A percentile compares a stretch with the other conserved stretches of the same genome.
phyloP scores from a whole-genome alignment of 2,113 vertebrate genomes.

The Pedetes capensis region DNA sequence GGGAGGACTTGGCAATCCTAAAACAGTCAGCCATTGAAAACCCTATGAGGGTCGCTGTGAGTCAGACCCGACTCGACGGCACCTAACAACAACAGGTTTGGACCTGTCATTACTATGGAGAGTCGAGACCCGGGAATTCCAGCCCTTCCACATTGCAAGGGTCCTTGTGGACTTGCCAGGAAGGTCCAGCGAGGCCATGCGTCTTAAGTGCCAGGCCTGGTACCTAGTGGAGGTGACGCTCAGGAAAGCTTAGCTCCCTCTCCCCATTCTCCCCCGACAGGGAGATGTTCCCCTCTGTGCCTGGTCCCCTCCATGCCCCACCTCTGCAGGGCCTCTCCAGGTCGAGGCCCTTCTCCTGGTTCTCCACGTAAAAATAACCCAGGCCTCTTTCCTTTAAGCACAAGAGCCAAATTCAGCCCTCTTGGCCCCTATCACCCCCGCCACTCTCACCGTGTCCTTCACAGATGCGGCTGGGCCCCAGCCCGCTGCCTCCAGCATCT shows the following conservation, averaged over 20 bases:
- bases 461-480: no score
- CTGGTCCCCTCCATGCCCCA: no score
- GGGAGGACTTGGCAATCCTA: no score
- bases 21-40: no score
- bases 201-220: neutral
- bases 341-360: no score
- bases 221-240: neutral
- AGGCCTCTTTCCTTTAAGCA: neutral
- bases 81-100: no score
- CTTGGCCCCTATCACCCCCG: neutral
- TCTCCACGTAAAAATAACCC: neutral
- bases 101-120: neutral
- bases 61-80: no score
- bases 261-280: neutral
- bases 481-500: no score
- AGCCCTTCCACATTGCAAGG: neutral
- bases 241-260: neutral
- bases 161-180: neutral
- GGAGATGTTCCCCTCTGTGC: neutral
- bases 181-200: neutral
- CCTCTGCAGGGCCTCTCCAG: no score
- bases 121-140: neutral
- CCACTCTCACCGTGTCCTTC: neutral
- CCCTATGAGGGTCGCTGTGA: no score
- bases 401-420: neutral